These are phyloP conservation scores for Thyatira batis DNA, from an alignment of 2,888 invertebrate genomes.

Conservation along the genomic window DNA sequence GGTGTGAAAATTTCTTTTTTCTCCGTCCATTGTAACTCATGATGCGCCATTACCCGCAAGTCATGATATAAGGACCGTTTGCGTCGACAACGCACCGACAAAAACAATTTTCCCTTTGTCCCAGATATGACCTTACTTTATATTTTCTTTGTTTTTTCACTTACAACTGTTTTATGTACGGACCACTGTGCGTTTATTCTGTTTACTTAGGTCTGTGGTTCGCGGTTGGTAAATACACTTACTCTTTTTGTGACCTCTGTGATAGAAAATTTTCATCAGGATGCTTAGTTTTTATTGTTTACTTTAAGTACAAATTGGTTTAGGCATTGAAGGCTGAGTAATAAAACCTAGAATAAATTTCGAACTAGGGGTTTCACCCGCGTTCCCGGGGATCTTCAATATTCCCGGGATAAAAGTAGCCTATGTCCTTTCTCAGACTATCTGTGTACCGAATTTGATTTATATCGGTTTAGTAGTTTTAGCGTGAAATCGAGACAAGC, in stretches of 20 bases:
- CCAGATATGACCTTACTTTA: constrained; percentile 45
- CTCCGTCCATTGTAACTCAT: neutral
- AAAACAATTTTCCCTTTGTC: constrained; percentile 48
- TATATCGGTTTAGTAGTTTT: too few species aligned
- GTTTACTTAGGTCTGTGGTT: constrained; percentile 34
- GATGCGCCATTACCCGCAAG: neutral
- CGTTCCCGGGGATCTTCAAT: too few species aligned
- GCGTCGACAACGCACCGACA: constrained; percentile 17
- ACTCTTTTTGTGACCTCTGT: constrained; percentile 6
- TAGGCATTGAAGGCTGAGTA: too few species aligned
- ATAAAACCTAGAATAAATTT: too few species aligned
- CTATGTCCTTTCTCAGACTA: too few species aligned
- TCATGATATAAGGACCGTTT: neutral
- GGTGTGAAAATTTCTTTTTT: neutral
- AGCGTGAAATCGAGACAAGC: too few species aligned
- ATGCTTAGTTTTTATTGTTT: too few species aligned
- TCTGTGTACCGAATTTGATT: too few species aligned
- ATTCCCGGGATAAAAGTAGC: too few species aligned
- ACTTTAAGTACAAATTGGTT: too few species aligned
- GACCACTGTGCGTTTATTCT: constrained; percentile 13
- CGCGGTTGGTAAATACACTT: constrained; percentile 26
- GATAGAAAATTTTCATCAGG: constrained; percentile 9
- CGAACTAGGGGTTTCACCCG: too few species aligned
- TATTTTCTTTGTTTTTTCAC: constrained; percentile 23
- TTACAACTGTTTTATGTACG: constrained; percentile 23